Evolutionary conservation across 2,888 invertebrate species (phyloP), one percentile per base, ranked within the genome.

Genomic region (Busseola fusca): DNA sequence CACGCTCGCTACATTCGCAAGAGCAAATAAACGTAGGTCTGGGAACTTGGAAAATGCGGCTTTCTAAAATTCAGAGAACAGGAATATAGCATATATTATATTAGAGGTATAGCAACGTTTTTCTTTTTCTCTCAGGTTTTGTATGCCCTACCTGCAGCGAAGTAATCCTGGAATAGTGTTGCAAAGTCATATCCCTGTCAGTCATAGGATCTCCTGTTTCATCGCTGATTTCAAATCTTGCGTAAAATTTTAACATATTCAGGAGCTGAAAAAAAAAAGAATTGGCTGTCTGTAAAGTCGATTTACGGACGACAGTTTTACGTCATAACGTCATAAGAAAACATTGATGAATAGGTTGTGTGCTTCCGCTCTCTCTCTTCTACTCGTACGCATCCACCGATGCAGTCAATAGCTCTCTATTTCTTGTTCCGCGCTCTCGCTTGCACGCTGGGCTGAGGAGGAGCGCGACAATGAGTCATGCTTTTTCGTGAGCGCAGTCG

Each of bases 151-250:
- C 97, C 96, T 98, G 99, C 67, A 99, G 94, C 0, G 98, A 98
- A 3, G 98, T 98, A 56, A 99, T 98, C 91, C 98, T 97, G 40
- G 98, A 97, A 91, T 99, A 99, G 93, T 99, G 99, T 42, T 98
- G 95, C 87, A 98, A 97, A 50, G 98, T 98, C 97, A 99, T 99
- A 87, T 99, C 98, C 78, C 98, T 97, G 88, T 99, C 98, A 0
- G 98, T 98, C 84, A 99, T 96, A 0, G 99, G 98, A 91, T 99
- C 99, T 0, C 99, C 99, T 1, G 98, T 98, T 87, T 98, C 98
- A 89, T 99, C 99, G 91, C 98, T 99, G 79, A 99, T 99, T 95
- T 99, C 99, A 93, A 99, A 99, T 74, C 98, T 97, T 0, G 98
- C 97, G 93, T 99, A 99, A 91, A 99, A 99, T 90, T 98, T 98